Conservation (phyloP, 1,140 invertebrate genomes). For the Drosophila obscura region DNA sequence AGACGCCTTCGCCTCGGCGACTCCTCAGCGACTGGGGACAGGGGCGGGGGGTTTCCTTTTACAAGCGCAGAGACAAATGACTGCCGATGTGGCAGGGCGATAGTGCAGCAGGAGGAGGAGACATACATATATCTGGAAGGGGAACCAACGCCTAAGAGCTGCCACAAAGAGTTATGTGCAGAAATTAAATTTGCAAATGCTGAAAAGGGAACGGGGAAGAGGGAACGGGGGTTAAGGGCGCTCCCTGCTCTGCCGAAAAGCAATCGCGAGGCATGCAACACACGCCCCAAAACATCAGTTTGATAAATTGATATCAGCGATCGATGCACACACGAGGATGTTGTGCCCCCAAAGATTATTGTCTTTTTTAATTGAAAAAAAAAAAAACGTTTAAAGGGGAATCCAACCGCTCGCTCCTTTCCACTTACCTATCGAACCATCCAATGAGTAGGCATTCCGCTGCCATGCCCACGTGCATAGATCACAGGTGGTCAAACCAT, state of each 20-base stretch:
- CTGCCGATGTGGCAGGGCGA: conserved; percentile 60
- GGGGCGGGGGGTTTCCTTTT: conserved; percentile 39
- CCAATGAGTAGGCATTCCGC: conserved; percentile 82
- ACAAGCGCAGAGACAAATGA: conserved; percentile 80
- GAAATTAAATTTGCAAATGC: conserved; percentile 79
- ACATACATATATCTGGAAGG: conserved; percentile 30
- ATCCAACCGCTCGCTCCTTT: too few relatives aligned
- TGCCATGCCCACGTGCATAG: conserved; percentile 88
- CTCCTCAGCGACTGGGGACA: conserved; percentile 5
- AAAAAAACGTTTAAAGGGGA: neutral
- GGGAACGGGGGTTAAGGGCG: conserved; percentile 1
- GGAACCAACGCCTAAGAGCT: conserved; percentile 64
- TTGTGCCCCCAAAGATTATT: conserved; percentile 60
- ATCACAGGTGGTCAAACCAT: conserved; percentile 89
- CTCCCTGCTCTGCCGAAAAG: conserved; percentile 62
- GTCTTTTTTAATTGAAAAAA: conserved; percentile 82
- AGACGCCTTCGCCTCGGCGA: conserved; percentile 6
- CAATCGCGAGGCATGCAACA: conserved; percentile 66
- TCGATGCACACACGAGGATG: conserved; percentile 43
- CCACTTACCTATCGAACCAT: conserved; percentile 81
- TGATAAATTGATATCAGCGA: conserved; percentile 83
- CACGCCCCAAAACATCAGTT: conserved; percentile 79
- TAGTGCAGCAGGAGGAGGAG: conserved; percentile 44
- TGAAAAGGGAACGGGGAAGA: conserved; percentile 9
- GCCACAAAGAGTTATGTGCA: conserved; percentile 77